Evolutionary conservation across 2,797 vertebrate genomes (phyloP), one percentile per base, ranked within the genome.

Genomic region (Echeneis naucrates): DNA sequence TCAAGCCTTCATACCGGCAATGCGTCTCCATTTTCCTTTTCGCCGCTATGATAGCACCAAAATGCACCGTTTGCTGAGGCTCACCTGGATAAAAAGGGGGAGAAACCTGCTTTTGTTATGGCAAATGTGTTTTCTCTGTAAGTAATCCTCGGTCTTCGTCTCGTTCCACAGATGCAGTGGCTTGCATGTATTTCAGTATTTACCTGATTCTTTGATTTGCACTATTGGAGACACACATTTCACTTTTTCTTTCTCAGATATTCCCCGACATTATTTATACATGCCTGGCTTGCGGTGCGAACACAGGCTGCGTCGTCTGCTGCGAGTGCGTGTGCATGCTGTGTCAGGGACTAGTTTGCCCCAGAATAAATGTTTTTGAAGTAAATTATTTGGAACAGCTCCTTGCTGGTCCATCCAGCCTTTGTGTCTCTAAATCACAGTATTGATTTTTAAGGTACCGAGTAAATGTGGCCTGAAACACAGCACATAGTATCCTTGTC

Each of bases 371-470:
- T 90, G 83, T 83, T 91, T 89, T 88, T 86, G 77, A 88, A 90
- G 87, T 88, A 71, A 88, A 92, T 92, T 84, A 90, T 92, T 92
- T 86, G 85, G 77, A 85, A 81, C 70, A 61, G 77, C 82, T 82
- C 74, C 72, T 87, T 14, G 75, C 85, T 86, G 68, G 82, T 79
- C 81, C 59, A 66, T 72, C 67, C 77, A 81, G 75, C 77, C 81
- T 83, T 81, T 87, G 82, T 89, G 86, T 87, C 72, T 87, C 82
- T 83, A 92, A 90, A 90, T 91, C 88, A 88, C 61, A 8, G 61
- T 92, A 92, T 93, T 91, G 92, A 94, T 93, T 93, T 90, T 89
- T 82, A 89, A 87, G 88, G 89, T 76, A 66, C 37, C 27, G 72
- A 82, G 88, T 89, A 87, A 90, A 88, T 48, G 78, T 51, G 9